These are phyloP conservation scores for Athalia rosae DNA, from an alignment of 2,888 invertebrate species.

Conservation along the genomic window DNA sequence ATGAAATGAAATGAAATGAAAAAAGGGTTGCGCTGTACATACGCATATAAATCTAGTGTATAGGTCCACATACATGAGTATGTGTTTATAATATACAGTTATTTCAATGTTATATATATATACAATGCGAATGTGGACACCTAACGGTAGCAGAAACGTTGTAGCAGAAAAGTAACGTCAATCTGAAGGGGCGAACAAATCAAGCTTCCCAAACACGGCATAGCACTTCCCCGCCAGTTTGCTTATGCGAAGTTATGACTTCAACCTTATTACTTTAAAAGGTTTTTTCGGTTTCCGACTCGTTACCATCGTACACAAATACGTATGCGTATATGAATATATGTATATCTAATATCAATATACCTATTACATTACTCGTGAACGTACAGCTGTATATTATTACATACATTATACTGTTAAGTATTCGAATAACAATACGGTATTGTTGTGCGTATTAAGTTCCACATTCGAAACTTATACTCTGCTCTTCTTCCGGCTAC, in stretches of 20 bases:
- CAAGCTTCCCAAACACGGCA: conserved; percentile 38
- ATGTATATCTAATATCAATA: not conserved
- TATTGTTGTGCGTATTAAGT: too few species aligned
- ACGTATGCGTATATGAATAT: not conserved
- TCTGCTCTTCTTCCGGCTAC: too few species aligned
- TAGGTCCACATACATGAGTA: not conserved
- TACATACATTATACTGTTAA: too few species aligned
- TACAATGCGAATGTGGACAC: not conserved
- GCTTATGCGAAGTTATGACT: conserved; percentile 43
- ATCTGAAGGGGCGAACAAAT: conserved; percentile 39
- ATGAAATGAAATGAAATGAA: conserved; percentile 11
- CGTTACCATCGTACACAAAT: conserved; percentile 13
- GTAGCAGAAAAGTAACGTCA: not conserved
- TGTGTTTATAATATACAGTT: too few species aligned
- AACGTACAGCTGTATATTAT: too few species aligned
- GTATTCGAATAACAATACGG: too few species aligned
- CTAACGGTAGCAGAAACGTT: not conserved
- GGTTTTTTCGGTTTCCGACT: conserved; percentile 40
- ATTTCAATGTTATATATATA: too few species aligned
- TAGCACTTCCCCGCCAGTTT: conserved; percentile 25
- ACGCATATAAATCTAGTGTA: conserved; percentile 21
- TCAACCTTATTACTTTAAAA: conserved; percentile 44
- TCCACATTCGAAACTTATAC: too few species aligned
- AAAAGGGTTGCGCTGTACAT: conserved; percentile 13
- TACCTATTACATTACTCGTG: too few species aligned